phyloP scores from a whole-genome alignment of 2,888 invertebrate species.

The Drosophila algonquin region DNA sequence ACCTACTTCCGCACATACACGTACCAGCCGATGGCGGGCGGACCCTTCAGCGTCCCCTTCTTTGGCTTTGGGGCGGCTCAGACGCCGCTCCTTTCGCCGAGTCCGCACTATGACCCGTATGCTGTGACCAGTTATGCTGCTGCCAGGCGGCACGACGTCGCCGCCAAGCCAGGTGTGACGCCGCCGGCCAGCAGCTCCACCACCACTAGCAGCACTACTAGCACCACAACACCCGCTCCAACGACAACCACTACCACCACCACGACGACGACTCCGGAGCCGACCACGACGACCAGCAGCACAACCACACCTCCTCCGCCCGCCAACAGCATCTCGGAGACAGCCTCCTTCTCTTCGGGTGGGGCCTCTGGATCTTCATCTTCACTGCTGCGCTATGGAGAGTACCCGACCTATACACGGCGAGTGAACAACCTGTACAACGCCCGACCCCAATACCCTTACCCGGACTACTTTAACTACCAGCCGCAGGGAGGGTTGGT shows the following conservation, averaged over 20 bases:
- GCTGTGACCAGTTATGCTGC: conserved; percentile 65
- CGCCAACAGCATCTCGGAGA: conserved; percentile 31
- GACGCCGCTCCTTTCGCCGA: conserved; percentile 60
- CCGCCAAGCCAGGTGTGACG: conserved; percentile 51
- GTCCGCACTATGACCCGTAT: conserved; percentile 66
- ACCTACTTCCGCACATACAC: conserved; percentile 83
- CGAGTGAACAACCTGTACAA: conserved; percentile 74
- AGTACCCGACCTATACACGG: conserved; percentile 78
- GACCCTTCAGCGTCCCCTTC: conserved; percentile 73
- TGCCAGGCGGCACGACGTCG: conserved; percentile 54
- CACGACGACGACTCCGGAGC: conserved; percentile 32
- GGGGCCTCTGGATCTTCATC: conserved; percentile 8
- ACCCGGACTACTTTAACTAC: conserved; percentile 80
- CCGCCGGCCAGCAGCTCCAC: conserved; percentile 47
- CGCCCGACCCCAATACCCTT: conserved; percentile 81
- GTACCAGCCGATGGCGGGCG: conserved; percentile 80
- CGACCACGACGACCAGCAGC: conserved; percentile 38
- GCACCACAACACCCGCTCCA: conserved; percentile 45
- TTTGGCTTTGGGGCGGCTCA: conserved; percentile 73
- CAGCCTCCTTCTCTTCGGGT: conserved; percentile 15
- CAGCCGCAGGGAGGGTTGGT: conserved; percentile 53
- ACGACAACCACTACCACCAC: conserved; percentile 56
- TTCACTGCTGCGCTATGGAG: conserved; percentile 51
- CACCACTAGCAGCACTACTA: conserved; percentile 29
- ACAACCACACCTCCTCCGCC: conserved; percentile 40